Conservation (phyloP, 2,888 invertebrate genomes). For the Habrosyne pyritoides region DNA sequence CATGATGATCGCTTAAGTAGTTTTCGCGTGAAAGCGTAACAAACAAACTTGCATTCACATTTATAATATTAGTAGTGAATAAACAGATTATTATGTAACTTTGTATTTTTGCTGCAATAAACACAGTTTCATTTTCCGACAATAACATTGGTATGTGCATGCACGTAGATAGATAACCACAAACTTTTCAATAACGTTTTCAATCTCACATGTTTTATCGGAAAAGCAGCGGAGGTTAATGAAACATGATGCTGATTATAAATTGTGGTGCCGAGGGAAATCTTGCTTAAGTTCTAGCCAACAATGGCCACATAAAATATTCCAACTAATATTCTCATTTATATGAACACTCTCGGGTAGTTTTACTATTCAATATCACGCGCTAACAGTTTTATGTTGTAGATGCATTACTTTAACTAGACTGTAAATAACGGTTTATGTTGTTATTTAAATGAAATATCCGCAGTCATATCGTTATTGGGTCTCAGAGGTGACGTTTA, state of each 20-base stretch:
- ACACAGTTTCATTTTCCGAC: too few species aligned
- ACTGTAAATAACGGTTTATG: background rate
- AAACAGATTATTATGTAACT: too few species aligned
- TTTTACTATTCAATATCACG: constrained; percentile 54
- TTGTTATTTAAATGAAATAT: background rate
- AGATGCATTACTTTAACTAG: background rate
- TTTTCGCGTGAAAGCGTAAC: too few species aligned
- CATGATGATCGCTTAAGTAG: too few species aligned
- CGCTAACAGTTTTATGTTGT: constrained; percentile 41
- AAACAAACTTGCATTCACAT: too few species aligned
- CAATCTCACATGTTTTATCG: constrained; percentile 43
- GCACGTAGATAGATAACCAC: background rate
- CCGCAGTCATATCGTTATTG: background rate
- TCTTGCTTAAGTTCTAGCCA: constrained; percentile 64
- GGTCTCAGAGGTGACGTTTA: background rate
- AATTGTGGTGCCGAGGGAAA: constrained; percentile 66
- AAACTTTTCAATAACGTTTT: background rate
- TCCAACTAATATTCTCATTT: constrained; percentile 58
- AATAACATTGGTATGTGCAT: too few species aligned
- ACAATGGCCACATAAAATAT: constrained; percentile 67
- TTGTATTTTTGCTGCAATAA: too few species aligned
- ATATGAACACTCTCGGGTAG: constrained; percentile 46
- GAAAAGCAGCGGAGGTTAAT: constrained; percentile 53
- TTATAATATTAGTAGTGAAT: too few species aligned
- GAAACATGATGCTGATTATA: constrained; percentile 68